These are phyloP conservation scores for Acrocyrtus sp. DNA, from an alignment of 2,888 invertebrate genomes.

Conservation along the genomic window DNA sequence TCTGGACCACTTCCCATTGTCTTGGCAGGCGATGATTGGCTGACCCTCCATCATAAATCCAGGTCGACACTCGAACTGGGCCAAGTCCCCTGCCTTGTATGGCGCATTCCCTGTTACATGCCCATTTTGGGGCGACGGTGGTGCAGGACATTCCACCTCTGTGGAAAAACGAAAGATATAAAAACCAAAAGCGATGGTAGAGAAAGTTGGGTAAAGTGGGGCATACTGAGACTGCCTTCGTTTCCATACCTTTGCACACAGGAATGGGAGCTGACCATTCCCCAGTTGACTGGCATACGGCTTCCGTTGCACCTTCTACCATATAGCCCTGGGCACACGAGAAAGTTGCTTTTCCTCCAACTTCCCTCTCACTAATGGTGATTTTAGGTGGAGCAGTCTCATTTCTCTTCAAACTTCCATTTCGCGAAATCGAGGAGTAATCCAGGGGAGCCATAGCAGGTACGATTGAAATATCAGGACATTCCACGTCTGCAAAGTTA, in stretches of 20 bases:
- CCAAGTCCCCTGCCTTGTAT: conserved; percentile 85
- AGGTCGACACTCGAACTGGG: conserved; percentile 87
- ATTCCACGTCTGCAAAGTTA: conserved; percentile 58
- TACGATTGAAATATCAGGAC: conserved; percentile 60
- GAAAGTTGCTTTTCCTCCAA: conserved; percentile 84
- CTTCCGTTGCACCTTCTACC: conserved; percentile 73
- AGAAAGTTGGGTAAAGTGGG: no score
- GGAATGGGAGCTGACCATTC: conserved; percentile 84
- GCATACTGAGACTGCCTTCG: conserved; percentile 7
- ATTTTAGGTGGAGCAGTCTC: conserved; percentile 66
- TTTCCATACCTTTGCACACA: conserved; percentile 77
- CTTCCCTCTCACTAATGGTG: conserved; percentile 79
- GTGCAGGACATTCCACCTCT: conserved; percentile 84
- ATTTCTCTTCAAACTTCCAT: conserved; percentile 68
- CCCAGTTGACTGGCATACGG: conserved; percentile 67
- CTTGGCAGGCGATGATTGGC: conserved; percentile 88
- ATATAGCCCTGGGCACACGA: conserved; percentile 82
- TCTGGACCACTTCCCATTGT: conserved; percentile 83
- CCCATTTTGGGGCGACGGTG: conserved; percentile 80
- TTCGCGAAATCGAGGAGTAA: conserved; percentile 40
- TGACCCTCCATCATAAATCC: conserved; percentile 91
- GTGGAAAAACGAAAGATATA: conserved; percentile 55
- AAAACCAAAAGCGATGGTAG: no score
- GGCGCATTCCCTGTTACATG: conserved; percentile 82
- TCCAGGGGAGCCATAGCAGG: conserved; percentile 59